Evolutionary conservation across 1,140 invertebrate species (phyloP), one percentile per base, ranked within the genome.

Genomic region (Sminthurides bifidus): DNA sequence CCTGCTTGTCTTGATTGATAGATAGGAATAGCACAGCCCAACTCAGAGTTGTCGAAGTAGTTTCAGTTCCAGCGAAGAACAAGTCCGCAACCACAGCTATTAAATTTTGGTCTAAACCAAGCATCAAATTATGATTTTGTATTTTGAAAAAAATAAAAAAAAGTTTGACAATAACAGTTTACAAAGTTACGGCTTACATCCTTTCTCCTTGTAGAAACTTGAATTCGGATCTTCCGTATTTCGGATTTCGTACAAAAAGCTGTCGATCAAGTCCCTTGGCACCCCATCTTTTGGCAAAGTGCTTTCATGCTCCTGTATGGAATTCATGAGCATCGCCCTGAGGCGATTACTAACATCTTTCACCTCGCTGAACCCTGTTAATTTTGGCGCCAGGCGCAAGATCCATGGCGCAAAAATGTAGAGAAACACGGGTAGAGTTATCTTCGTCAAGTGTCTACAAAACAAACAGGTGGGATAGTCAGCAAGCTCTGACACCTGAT

Each of bases 1-100:
- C 38, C 54, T 75, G 71, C n/a, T 72, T 65, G 31, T 72, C 64
- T 23, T 65, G 65, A 17, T 52, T 27, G 2, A 40, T 4, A 8
- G 50, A 38, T 15, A 52, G 50, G 15, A 35, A 52, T 17, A 52
- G 35, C 4, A 52, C 5, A 40, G 17, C n/a, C 50, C 50, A 52
- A 12, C 15, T 40, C 14, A 52, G 21, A 4, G 50, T 52, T 2
- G 33, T 52, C 3, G 30, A 29, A 1, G 50, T 52, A 1, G 50
- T 52, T 40, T 52, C 50, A 3, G 23, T 14, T 40, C 50, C 50
- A 2, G 50, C 50, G 3, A 40, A 37, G n/a, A 40, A 52, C 19
- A 52, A 52, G 29, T 52, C 35, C 8, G 21, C 14, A 12, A 5
- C 8, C 14, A 21, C 21, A 8, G 21, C 40, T 8, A 43, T 8